These are phyloP conservation scores for Napeogenes sylphis DNA, from an alignment of 2,888 invertebrate species.

Conservation along the genomic window DNA sequence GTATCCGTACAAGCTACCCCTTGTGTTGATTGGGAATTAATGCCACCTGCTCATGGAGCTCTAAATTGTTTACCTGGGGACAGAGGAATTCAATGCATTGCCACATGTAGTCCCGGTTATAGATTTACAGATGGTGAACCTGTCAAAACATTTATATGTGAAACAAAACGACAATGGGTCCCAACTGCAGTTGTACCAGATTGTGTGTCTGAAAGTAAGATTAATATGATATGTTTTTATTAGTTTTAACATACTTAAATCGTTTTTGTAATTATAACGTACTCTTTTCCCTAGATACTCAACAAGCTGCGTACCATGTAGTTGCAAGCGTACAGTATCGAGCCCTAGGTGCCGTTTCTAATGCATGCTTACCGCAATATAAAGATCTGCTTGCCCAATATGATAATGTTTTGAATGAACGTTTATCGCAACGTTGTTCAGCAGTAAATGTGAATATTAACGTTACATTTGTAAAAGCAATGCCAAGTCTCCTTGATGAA, in stretches of 20 bases:
- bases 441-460: constrained; percentile 97
- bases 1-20: constrained; percentile 94
- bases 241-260: neutral
- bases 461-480: constrained; percentile 90
- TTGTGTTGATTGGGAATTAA: constrained; percentile 96
- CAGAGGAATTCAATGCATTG: constrained; percentile 90
- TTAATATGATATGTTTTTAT: neutral
- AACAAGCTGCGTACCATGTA: constrained; percentile 96
- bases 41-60: constrained; percentile 91
- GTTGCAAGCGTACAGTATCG: constrained; percentile 91
- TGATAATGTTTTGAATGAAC: constrained; percentile 85
- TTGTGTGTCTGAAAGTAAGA: constrained; percentile 93
- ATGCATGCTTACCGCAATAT: constrained; percentile 89
- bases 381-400: constrained; percentile 89
- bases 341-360: constrained; percentile 92
- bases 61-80: constrained; percentile 91
- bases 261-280: neutral
- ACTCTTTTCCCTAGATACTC: constrained; percentile 81
- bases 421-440: constrained; percentile 94
- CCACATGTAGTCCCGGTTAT: constrained; percentile 92
- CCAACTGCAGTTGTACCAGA: constrained; percentile 95
- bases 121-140: constrained; percentile 94
- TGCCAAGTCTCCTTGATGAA: constrained; percentile 88
- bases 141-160: constrained; percentile 91
- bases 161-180: constrained; percentile 88